phyloP scores from a whole-genome alignment of 2,113 vertebrate genomes.

The Chelonoidis abingdonii region DNA sequence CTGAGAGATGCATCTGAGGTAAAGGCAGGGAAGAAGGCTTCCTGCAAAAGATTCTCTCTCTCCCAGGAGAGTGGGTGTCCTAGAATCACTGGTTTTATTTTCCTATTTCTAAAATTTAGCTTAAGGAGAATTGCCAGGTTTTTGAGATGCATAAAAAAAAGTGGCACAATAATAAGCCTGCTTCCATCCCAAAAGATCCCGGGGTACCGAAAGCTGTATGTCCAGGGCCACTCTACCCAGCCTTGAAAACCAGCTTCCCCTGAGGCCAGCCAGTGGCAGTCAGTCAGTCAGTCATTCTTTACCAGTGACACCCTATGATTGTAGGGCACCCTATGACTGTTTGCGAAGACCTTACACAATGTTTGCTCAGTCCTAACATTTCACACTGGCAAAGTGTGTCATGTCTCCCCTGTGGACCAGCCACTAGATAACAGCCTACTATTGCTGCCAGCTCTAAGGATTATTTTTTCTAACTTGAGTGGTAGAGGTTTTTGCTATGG shows the following conservation, averaged over 20 bases:
- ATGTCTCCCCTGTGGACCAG: background rate
- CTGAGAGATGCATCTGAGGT: constrained; percentile 28
- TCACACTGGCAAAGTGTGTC: background rate
- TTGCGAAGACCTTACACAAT: background rate
- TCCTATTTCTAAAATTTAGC: background rate
- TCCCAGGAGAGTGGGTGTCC: background rate
- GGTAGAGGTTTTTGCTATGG: background rate
- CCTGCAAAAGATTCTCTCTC: background rate
- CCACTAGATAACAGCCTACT: background rate
- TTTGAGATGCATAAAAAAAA: background rate
- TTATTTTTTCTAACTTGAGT: background rate
- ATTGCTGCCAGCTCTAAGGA: background rate
- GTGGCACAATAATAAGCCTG: background rate
- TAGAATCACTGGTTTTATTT: background rate
- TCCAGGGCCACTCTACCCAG: background rate
- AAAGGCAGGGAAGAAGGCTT: background rate
- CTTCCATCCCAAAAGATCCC: background rate
- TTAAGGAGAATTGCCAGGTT: background rate
- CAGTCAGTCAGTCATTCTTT: fast-evolving
- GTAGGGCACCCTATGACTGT: fast-evolving
- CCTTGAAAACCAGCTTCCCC: fast-evolving
- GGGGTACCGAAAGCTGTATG: fast-evolving
- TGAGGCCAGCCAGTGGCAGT: background rate
- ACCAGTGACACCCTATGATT: fast-evolving
- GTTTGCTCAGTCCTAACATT: background rate